Evolutionary conservation across 1,140 invertebrate species (phyloP).

Genomic region (Plutomurus gul): DNA sequence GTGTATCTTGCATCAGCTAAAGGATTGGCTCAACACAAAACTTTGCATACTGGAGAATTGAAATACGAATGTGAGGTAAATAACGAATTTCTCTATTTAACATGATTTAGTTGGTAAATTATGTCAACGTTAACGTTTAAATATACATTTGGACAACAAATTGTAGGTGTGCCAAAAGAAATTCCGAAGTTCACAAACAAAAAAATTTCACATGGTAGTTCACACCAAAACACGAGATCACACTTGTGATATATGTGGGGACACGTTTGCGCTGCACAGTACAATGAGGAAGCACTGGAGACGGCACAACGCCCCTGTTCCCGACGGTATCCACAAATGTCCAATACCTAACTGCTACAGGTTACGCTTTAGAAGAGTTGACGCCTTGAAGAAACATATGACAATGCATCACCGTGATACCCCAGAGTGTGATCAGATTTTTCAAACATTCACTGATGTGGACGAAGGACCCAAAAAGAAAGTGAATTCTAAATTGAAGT

Average conservation of each 20-base stretch:
- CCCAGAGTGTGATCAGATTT: not conserved
- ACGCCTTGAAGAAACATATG: constrained; percentile 35
- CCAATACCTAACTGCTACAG: not conserved
- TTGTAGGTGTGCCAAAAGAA: constrained; percentile 15
- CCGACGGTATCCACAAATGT: not conserved
- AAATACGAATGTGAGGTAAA: constrained; percentile 28
- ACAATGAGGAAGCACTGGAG: constrained; percentile 3
- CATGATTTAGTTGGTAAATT: too few relatives aligned
- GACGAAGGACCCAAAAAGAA: not conserved
- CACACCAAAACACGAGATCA: constrained; percentile 4
- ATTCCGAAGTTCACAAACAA: not conserved
- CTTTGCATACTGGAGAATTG: constrained; percentile 14
- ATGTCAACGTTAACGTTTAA: too few relatives aligned
- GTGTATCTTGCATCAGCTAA: not conserved
- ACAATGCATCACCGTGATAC: not conserved
- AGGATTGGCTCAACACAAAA: constrained; percentile 18
- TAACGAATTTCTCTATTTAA: not conserved
- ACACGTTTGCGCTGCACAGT: not conserved
- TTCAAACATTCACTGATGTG: not conserved
- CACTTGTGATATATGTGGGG: constrained; percentile 26
- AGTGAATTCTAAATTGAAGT: not conserved
- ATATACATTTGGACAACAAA: too few relatives aligned
- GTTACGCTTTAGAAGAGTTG: constrained; percentile 15
- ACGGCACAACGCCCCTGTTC: not conserved
- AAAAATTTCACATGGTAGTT: constrained; percentile 7